phyloP scores from a whole-genome alignment of 2,113 vertebrate genomes.

The Cisticola juncidis region DNA sequence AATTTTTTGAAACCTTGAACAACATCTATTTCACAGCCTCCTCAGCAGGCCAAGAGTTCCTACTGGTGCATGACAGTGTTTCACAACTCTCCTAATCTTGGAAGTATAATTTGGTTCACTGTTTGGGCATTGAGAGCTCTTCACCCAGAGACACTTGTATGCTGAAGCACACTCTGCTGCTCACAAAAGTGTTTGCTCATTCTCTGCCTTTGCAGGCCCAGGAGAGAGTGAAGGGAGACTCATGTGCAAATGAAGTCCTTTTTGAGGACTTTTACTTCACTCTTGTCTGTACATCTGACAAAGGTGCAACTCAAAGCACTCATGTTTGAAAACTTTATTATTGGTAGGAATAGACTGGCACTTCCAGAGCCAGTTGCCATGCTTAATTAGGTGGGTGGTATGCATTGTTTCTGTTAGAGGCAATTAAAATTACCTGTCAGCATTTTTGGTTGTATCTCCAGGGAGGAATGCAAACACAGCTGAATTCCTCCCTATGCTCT shows the following conservation, averaged over 20 bases:
- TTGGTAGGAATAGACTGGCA: not conserved
- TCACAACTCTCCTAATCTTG: not conserved
- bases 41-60: not conserved
- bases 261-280: not conserved
- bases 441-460: not conserved
- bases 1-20: not conserved
- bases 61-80: not conserved
- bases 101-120: not conserved
- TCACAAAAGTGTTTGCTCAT: not conserved
- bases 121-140: not conserved
- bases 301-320: not conserved
- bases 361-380: not conserved
- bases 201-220: not conserved
- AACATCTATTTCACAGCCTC: not conserved
- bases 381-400: not conserved
- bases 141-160: not conserved
- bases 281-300: not conserved
- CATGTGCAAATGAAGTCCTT: not conserved
- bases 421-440: not conserved
- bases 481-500: not conserved
- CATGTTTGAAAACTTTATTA: not conserved
- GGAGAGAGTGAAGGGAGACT: not conserved
- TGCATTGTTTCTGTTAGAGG: not conserved
- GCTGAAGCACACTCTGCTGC: not conserved
- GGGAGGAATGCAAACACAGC: not conserved